phyloP scores from a whole-genome alignment of 35 echinoderm and acorn worm species.

The Lytechinus pictus region DNA sequence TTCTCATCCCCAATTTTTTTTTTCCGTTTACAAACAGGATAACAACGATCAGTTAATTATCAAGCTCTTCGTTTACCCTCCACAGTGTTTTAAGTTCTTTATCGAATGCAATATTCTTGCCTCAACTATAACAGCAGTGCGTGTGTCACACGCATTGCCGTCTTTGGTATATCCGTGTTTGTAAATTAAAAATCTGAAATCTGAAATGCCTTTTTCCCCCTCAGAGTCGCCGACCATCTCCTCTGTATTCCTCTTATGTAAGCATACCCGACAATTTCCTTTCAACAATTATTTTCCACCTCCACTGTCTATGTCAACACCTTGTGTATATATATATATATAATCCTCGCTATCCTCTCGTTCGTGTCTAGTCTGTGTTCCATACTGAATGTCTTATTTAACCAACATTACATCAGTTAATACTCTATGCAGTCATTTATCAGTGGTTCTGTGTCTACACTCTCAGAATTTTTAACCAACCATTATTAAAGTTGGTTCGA shows the following conservation, averaged over 20 bases:
- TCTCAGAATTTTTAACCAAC: too few relatives aligned
- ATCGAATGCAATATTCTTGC: not conserved
- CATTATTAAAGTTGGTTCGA: too few relatives aligned
- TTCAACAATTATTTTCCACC: slow-evolving; percentile 11
- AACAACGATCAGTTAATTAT: not conserved
- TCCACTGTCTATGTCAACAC: not conserved
- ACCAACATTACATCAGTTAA: not conserved
- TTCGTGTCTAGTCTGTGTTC: not conserved
- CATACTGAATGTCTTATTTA: not conserved
- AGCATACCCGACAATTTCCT: slow-evolving; percentile 46
- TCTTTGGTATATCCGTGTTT: not conserved
- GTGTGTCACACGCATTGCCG: not conserved
- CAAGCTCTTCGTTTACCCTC: not conserved
- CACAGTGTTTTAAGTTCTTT: not conserved
- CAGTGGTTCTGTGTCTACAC: too few relatives aligned
- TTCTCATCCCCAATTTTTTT: not conserved
- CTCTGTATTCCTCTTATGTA: slow-evolving; percentile 47
- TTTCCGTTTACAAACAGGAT: not conserved
- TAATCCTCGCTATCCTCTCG: not conserved
- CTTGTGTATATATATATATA: not conserved
- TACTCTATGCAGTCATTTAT: too few relatives aligned
- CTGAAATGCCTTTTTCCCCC: slow-evolving; percentile 25
- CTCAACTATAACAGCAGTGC: not conserved
- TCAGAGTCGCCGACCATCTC: slow-evolving; percentile 33
- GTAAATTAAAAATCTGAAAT: not conserved